Evolutionary conservation across 2,797 vertebrate species (phyloP).

Genomic region (Taenioides sp.): DNA sequence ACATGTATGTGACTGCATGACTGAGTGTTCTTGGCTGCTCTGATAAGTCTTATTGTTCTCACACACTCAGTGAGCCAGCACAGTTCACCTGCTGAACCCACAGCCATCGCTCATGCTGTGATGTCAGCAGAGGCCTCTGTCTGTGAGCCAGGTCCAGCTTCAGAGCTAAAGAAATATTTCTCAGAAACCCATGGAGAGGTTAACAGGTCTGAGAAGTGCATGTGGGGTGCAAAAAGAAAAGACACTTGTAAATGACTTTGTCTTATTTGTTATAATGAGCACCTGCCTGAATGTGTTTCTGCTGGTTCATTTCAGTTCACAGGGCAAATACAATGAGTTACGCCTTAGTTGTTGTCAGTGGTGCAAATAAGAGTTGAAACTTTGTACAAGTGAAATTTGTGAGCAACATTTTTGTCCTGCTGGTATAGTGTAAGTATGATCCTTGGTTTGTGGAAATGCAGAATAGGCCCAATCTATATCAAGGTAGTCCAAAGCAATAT

Average conservation of each 20-base stretch:
- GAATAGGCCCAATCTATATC: neutral
- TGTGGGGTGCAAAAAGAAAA: slow-evolving; percentile 55
- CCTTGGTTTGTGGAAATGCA: neutral
- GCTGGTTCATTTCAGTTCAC: slow-evolving; percentile 38
- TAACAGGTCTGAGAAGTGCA: slow-evolving; percentile 62
- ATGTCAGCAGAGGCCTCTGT: slow-evolving; percentile 60
- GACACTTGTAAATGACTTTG: slow-evolving; percentile 59
- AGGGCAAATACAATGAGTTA: slow-evolving; percentile 1
- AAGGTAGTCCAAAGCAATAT: neutral
- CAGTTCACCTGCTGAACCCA: slow-evolving; percentile 74
- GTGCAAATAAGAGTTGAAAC: slow-evolving; percentile 10
- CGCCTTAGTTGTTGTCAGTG: slow-evolving; percentile 6
- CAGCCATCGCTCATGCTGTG: slow-evolving; percentile 70
- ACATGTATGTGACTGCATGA: slow-evolving; percentile 41
- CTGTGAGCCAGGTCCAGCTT: slow-evolving; percentile 56
- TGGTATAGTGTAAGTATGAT: neutral
- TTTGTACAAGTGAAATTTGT: neutral
- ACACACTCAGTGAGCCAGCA: slow-evolving; percentile 59
- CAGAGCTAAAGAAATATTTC: slow-evolving; percentile 55
- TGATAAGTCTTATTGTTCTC: slow-evolving; percentile 65
- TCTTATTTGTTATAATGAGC: slow-evolving; percentile 59
- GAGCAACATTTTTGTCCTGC: neutral
- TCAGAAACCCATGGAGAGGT: slow-evolving; percentile 58
- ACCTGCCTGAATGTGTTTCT: slow-evolving; percentile 61
- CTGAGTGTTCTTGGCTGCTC: slow-evolving; percentile 64